Percentiles rank a stretch among this genome's conserved stretches.
Evolutionary conservation across 2,113 vertebrate genomes (phyloP).

Genomic region (Heloderma charlesbogerti): DNA sequence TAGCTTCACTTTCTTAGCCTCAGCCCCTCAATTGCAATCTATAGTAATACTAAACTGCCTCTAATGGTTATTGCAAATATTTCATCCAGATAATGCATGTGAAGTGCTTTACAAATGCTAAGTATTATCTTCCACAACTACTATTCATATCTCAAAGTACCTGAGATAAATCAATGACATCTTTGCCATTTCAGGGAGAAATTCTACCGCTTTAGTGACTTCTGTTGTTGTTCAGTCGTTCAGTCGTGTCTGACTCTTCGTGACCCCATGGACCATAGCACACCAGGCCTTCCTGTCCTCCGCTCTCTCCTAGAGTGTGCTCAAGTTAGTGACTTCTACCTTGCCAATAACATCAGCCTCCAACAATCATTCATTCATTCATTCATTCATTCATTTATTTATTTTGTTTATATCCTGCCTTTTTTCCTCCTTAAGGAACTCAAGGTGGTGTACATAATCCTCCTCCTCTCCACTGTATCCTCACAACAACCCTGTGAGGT

Average conservation of each 20-base stretch:
- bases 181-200: neutral
- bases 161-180: neutral
- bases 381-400: too few relatives aligned
- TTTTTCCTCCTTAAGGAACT: too few relatives aligned
- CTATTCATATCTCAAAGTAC: neutral
- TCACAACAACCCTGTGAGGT: too few relatives aligned
- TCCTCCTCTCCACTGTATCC: too few relatives aligned
- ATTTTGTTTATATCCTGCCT: too few relatives aligned
- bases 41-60: neutral
- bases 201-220: neutral
- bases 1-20: neutral
- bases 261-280: too few relatives aligned
- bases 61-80: neutral
- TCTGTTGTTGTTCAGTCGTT: too few relatives aligned
- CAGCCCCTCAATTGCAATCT: neutral
- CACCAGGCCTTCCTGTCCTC: too few relatives aligned
- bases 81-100: neutral
- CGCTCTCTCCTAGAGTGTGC: too few relatives aligned
- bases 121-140: neutral
- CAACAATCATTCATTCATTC: neutral
- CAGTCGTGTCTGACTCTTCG: too few relatives aligned
- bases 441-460: too few relatives aligned
- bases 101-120: neutral
- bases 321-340: neutral
- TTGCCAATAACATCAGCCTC: neutral